These are phyloP conservation scores for Botia almorhae DNA, from an alignment of 2,797 vertebrate species.

Conservation along the genomic window DNA sequence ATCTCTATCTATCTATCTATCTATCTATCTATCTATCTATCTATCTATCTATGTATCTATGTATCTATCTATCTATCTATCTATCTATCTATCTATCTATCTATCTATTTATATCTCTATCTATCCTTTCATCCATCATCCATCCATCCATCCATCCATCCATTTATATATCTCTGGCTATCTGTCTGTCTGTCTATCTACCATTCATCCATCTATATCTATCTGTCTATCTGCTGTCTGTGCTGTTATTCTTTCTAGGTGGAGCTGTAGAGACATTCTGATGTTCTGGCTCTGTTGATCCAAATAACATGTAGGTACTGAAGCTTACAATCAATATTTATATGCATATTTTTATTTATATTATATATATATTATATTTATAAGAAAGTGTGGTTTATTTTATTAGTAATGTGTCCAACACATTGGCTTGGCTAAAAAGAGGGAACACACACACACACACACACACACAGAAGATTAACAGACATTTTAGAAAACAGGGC, in stretches of 20 bases:
- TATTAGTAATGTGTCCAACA: neutral
- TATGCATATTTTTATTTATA: no score
- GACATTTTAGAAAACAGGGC: neutral
- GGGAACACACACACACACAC: neutral
- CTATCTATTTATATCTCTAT: neutral
- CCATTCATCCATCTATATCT: no score
- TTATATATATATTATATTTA: neutral
- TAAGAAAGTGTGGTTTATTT: neutral
- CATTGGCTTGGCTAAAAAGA: neutral
- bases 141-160: neutral
- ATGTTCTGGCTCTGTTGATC: conserved; percentile 8
- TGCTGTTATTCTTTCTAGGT: conserved; percentile 12
- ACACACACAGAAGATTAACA: neutral
- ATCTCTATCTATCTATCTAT: conserved; percentile 37
- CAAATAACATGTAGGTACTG: no score
- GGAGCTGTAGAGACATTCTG: conserved; percentile 24
- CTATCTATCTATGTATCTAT: conserved; percentile 25
- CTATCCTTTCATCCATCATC: neutral
- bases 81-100: neutral
- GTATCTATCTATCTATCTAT: neutral
- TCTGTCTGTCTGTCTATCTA: neutral
- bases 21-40: conserved; percentile 32
- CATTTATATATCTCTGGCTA: no score
- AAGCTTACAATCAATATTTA: no score
- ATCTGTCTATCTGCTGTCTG: neutral